These are phyloP conservation scores for Rhyacichthys aspro DNA, from an alignment of 2,797 vertebrate species.

Conservation along the genomic window DNA sequence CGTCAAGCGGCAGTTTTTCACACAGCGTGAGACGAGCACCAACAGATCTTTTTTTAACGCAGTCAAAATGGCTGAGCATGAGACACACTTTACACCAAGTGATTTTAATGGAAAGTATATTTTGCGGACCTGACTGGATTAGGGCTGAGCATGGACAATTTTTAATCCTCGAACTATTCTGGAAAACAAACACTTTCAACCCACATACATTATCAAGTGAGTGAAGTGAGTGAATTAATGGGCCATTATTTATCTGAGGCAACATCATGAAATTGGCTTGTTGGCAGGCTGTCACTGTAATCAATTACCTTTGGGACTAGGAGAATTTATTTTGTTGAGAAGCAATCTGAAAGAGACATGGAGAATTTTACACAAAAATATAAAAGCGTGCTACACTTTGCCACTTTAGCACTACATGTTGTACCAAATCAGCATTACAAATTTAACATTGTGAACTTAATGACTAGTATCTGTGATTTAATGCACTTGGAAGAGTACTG, in stretches of 20 bases:
- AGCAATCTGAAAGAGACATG: not conserved
- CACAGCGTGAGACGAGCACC: slow-evolving; percentile 30
- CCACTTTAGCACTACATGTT: slow-evolving; percentile 5
- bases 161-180: not conserved
- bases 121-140: too few species aligned
- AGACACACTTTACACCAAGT: too few species aligned
- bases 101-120: too few species aligned
- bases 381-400: not conserved
- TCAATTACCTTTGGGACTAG: slow-evolving; percentile 5
- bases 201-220: slow-evolving; percentile 3
- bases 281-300: not conserved
- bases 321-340: slow-evolving; percentile 5
- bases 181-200: slow-evolving; percentile 3
- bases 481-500: slow-evolving; percentile 38
- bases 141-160: not conserved
- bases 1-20: slow-evolving; percentile 38
- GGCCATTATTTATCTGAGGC: slow-evolving; percentile 10
- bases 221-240: slow-evolving; percentile 4
- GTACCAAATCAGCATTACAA: slow-evolving; percentile 31
- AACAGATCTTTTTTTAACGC: slow-evolving; percentile 1
- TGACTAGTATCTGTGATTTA: slow-evolving; percentile 43
- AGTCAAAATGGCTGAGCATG: not conserved
- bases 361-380: not conserved
- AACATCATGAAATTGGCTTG: slow-evolving; percentile 16
- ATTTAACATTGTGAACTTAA: slow-evolving; percentile 42